Evolutionary conservation across 2,888 invertebrate species (phyloP), one percentile per base, ranked within the genome.

Genomic region (Hydraecia micacea): DNA sequence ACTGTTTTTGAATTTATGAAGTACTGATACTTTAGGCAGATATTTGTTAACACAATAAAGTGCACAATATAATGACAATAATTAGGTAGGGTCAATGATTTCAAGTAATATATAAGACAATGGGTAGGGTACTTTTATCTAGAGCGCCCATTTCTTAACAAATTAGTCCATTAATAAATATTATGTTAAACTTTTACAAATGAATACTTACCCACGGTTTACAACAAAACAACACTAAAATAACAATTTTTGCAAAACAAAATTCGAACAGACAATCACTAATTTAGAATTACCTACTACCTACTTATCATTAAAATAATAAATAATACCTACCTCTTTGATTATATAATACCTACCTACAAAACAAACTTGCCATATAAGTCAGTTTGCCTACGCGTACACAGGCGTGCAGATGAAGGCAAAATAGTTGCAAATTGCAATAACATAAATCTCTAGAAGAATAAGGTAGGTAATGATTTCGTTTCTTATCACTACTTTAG

Each of bases 401-500:
- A 58, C 42, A 70, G 13, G 46, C 46, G 46, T 46, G 46, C 49
- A 58, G 58, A 7, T 52, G 15, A 42, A 49, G n/a, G 46, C 11
- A 68, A 75, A 71, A 75, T 71, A 46, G 25, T 62, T 15, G 7
- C 32, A 62, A 46, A 18, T 62, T 15, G 7, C 32, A 62, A 28
- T 25, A 52, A 74, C 60, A 80, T 69, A 73, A 70, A 77, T 62
- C 36, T 36, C 18, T 25, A 73, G 18, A 75, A 74, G 60, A 72
- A 71, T 65, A 6, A 62, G 15, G 32, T 58, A 49, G 13, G n/a
- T 58, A 58, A 52, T 63, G 67, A 49, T 66, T 63, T 70, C 21
- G n/a, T 78, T 82, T 58, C 39, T 60, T 77, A 77, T 49, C 77
- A 66, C 39, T 58, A 68, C n/a, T 62, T 13, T 60, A 68, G 11